These are phyloP conservation scores for Microhierax caerulescens DNA, from an alignment of 2,797 vertebrate species.

Conservation along the genomic window DNA sequence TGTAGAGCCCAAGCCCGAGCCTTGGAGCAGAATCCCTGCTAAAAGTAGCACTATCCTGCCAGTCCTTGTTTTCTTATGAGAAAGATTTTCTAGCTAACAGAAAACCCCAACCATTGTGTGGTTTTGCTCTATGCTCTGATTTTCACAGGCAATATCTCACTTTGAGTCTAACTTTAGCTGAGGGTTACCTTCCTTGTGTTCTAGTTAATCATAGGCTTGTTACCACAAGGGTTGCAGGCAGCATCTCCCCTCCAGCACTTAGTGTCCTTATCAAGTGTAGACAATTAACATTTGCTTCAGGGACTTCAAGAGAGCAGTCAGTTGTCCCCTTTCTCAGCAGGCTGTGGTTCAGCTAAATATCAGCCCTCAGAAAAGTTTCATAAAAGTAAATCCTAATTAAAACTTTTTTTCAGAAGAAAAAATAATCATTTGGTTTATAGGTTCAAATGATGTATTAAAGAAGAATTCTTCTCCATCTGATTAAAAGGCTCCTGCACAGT, in stretches of 20 bases:
- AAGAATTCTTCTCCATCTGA: background rate
- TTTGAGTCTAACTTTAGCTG: conserved; percentile 32
- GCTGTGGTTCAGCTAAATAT: background rate
- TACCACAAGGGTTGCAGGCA: background rate
- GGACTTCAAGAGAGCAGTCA: background rate
- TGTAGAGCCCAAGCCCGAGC: background rate
- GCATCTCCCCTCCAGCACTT: background rate
- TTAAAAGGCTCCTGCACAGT: background rate
- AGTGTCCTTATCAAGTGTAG: background rate
- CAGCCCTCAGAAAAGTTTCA: background rate
- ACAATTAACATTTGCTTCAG: conserved; percentile 43
- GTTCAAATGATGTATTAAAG: background rate
- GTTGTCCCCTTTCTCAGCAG: background rate
- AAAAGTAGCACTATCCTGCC: conserved; percentile 39
- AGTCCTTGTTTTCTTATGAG: conserved; percentile 11
- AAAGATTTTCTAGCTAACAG: conserved; percentile 16
- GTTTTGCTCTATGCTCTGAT: conserved; percentile 12
- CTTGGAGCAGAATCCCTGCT: conserved; percentile 15
- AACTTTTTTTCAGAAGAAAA: background rate
- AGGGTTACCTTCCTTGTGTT: conserved; percentile 11
- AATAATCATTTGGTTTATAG: background rate
- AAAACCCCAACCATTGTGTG: background rate
- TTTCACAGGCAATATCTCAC: conserved; percentile 2
- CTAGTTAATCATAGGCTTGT: background rate
- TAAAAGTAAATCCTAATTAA: background rate